Evolutionary conservation across 2,888 invertebrate species (phyloP).

Genomic region (Melolontha melolontha): DNA sequence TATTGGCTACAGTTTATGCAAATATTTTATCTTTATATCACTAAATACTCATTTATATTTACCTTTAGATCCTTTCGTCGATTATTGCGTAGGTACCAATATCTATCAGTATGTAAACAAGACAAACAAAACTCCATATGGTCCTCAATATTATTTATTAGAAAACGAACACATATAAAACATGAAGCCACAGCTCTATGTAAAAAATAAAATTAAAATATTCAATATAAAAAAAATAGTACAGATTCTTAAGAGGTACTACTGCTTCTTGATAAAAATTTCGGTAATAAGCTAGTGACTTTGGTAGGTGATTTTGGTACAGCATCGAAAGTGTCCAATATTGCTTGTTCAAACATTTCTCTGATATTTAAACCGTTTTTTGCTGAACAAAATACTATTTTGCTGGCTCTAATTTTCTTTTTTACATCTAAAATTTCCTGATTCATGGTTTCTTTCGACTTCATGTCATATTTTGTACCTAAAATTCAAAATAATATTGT

Average conservation of each 20-base stretch:
- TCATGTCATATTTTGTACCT: conserved; percentile 53
- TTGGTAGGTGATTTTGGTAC: background rate
- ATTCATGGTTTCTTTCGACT: conserved; percentile 37
- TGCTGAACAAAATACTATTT: conserved; percentile 52
- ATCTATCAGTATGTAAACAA: too few species aligned
- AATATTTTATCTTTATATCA: too few species aligned
- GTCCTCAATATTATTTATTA: too few species aligned
- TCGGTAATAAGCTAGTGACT: conserved; percentile 20
- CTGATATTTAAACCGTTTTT: conserved; percentile 49
- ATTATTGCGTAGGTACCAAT: too few species aligned
- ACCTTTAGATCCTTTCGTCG: too few species aligned
- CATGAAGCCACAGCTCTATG: background rate
- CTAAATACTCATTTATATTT: too few species aligned
- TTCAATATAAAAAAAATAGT: conserved; percentile 7
- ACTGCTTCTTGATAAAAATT: conserved; percentile 30
- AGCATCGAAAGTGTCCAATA: conserved; percentile 26
- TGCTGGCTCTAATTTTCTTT: conserved; percentile 50
- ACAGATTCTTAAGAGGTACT: conserved; percentile 24
- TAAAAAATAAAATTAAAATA: conserved; percentile 8
- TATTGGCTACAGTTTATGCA: too few species aligned
- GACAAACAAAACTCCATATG: too few species aligned
- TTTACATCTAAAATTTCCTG: conserved; percentile 45
- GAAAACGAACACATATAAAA: background rate
- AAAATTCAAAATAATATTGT: conserved; percentile 27
- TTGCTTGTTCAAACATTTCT: conserved; percentile 48